Percentiles rank a stretch among this genome's conserved stretches.
phyloP scores from a whole-genome alignment of 64 coral and sea anemone genomes.

The Anthopleura sola region DNA sequence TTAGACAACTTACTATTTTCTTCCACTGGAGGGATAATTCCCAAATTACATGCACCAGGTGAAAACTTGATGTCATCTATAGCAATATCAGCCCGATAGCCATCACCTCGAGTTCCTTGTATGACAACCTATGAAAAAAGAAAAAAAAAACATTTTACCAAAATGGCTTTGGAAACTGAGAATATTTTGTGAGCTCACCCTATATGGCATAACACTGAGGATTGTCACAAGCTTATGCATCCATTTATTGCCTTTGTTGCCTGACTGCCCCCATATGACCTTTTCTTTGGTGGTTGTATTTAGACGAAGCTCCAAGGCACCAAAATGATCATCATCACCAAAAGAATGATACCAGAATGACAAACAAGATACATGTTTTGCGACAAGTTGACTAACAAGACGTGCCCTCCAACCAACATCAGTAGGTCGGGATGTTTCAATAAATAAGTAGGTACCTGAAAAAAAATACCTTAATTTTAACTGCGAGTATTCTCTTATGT shows the following conservation, averaged over 20 bases:
- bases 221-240: conserved; percentile 54
- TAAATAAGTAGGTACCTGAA: conserved; percentile 67
- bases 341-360: conserved; percentile 79
- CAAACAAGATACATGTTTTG: conserved; percentile 60
- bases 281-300: conserved; percentile 56
- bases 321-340: conserved; percentile 61
- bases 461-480: too few species aligned
- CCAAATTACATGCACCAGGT: conserved; percentile 52
- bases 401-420: conserved; percentile 50
- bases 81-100: conserved; percentile 74
- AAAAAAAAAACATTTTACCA: neutral
- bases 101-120: conserved; percentile 65
- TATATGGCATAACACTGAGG: conserved; percentile 58
- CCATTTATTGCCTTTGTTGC: conserved; percentile 70
- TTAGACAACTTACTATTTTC: conserved; percentile 37
- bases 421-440: conserved; percentile 71
- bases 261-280: conserved; percentile 51
- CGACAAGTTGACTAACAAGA: conserved; percentile 66
- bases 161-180: too few species aligned
- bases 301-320: conserved; percentile 34
- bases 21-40: conserved; percentile 1
- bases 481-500: too few species aligned
- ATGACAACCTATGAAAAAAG: conserved; percentile 44
- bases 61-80: conserved; percentile 67
- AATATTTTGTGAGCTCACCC: conserved; percentile 30